Percentiles rank a stretch among this genome's conserved stretches.
These are phyloP conservation scores for Drosophila auraria DNA, from an alignment of 1,140 invertebrate genomes.

Conservation along the genomic window DNA sequence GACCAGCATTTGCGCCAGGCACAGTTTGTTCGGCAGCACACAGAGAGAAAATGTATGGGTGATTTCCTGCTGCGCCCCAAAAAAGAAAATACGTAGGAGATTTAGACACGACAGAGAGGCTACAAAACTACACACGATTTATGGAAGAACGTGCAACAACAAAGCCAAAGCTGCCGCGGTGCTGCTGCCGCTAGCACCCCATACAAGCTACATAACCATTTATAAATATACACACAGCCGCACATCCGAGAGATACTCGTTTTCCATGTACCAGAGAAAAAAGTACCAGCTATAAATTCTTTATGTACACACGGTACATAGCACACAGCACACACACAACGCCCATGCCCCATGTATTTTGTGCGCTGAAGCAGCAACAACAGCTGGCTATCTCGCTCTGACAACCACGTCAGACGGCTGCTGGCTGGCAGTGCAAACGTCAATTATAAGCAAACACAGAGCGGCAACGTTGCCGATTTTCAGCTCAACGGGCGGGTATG, in stretches of 20 bases:
- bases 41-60: constrained; percentile 47
- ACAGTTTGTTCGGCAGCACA: constrained; percentile 36
- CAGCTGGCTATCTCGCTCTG: constrained; percentile 58
- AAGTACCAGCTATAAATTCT: constrained; percentile 82
- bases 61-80: constrained; percentile 75
- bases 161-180: constrained; percentile 55
- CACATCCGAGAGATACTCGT: constrained; percentile 68
- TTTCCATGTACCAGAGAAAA: constrained; percentile 71
- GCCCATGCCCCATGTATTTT: constrained; percentile 44
- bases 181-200: constrained; percentile 36
- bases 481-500: constrained; percentile 19
- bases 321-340: constrained; percentile 20
- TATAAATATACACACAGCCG: constrained; percentile 65
- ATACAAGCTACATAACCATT: constrained; percentile 73
- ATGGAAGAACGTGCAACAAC: constrained; percentile 76
- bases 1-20: constrained; percentile 22
- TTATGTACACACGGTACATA: constrained; percentile 75
- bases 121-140: constrained; percentile 76
- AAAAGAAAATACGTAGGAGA: constrained; percentile 62
- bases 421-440: constrained; percentile 73
- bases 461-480: constrained; percentile 62
- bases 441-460: constrained; percentile 79
- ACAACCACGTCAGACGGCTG: constrained; percentile 76
- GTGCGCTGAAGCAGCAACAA: constrained; percentile 79
- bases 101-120: constrained; percentile 34